A percentile compares a stretch with the other conserved stretches of the same genome.
These are phyloP conservation scores for Halcyon malimbica DNA, from an alignment of 2,113 vertebrate species.

Conservation along the genomic window DNA sequence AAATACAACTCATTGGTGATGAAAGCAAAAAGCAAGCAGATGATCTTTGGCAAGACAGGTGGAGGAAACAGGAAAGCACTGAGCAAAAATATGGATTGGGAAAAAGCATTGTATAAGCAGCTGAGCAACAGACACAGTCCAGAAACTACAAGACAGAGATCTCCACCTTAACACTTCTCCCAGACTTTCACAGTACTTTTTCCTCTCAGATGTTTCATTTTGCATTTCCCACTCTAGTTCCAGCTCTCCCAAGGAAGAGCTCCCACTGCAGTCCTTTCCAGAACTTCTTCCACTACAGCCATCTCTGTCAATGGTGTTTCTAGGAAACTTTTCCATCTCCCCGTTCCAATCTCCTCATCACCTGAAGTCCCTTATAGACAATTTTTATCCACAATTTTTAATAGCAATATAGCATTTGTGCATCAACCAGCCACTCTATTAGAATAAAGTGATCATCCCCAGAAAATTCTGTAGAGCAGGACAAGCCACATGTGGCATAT, in stretches of 20 bases:
- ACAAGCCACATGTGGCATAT: neutral
- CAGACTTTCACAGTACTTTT: neutral
- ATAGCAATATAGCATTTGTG: neutral
- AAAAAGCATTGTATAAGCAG: neutral
- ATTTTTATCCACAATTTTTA: neutral
- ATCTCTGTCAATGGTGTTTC: neutral
- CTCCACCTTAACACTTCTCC: neutral
- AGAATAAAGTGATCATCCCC: neutral
- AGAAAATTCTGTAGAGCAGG: neutral
- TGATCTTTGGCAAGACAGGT: neutral
- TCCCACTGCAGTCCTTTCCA: neutral
- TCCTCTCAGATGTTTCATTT: neutral
- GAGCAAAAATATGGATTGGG: neutral
- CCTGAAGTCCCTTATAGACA: neutral
- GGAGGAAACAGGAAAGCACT: neutral
- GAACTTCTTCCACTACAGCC: neutral
- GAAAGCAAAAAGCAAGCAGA: constrained; percentile 12
- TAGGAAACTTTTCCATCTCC: neutral
- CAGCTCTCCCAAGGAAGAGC: neutral
- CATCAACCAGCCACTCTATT: neutral
- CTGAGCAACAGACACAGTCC: neutral
- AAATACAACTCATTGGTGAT: neutral
- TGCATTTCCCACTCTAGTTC: neutral
- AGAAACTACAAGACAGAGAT: neutral
- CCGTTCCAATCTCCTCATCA: neutral